These are phyloP conservation scores for Pelagia noctiluca DNA, from an alignment of 30 jellyfish, hydroid and myxozoan species.

Conservation along the genomic window DNA sequence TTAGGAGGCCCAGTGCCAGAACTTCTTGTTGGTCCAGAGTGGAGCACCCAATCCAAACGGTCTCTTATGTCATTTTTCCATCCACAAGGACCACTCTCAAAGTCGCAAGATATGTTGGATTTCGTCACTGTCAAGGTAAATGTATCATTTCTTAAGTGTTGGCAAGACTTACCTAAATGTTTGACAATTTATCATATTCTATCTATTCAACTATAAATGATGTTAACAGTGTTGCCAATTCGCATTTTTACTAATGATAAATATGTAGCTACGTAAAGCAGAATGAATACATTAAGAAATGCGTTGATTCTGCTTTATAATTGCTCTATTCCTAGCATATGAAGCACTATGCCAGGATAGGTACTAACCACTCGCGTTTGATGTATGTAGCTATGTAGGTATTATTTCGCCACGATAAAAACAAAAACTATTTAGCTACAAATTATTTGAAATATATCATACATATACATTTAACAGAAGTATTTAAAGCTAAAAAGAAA, in stretches of 20 bases:
- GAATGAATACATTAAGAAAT: too few species aligned
- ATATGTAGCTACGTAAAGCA: background rate
- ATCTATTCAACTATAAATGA: too few species aligned
- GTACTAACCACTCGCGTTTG: too few species aligned
- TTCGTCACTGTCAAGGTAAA: constrained; percentile 25
- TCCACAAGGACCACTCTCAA: constrained; percentile 77
- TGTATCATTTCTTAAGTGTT: background rate
- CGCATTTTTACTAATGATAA: background rate
- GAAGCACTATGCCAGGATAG: too few species aligned
- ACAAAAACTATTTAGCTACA: too few species aligned
- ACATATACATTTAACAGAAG: too few species aligned
- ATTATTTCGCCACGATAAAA: too few species aligned
- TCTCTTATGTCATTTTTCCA: constrained; percentile 79
- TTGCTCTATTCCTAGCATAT: too few species aligned
- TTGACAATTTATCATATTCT: background rate
- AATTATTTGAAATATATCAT: too few species aligned
- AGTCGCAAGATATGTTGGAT: constrained; percentile 75
- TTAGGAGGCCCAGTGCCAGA: constrained; percentile 78
- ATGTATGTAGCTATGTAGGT: too few species aligned
- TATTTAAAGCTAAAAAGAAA: too few species aligned
- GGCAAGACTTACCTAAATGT: background rate
- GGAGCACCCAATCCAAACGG: constrained; percentile 61
- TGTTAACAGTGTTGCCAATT: background rate
- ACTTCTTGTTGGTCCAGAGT: constrained; percentile 78
- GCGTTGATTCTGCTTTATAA: too few species aligned